These are phyloP conservation scores for Capitella teleta DNA, from an alignment of 1,140 invertebrate genomes.

Conservation along the genomic window DNA sequence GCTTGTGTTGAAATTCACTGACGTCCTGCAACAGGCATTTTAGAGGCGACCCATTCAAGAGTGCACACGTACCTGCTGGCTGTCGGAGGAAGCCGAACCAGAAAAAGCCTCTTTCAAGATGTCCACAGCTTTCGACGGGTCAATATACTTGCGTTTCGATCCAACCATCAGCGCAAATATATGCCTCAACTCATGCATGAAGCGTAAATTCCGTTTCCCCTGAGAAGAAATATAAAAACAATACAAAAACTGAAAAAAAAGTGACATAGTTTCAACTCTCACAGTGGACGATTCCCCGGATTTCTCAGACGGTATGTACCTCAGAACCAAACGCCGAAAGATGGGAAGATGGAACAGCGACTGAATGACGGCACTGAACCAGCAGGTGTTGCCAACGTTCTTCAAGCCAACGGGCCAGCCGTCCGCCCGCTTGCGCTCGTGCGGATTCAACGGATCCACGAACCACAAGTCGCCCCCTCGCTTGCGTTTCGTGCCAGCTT, in stretches of 20 bases:
- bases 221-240: neutral
- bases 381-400: conserved; percentile 50
- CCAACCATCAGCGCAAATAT: conserved; percentile 45
- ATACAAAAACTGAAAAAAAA: neutral
- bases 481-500: conserved; percentile 39
- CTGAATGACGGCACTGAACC: conserved; percentile 49
- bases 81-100: conserved; percentile 24
- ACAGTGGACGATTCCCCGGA: neutral
- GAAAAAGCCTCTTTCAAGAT: conserved; percentile 43
- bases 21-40: conserved; percentile 40
- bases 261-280: neutral
- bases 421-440: conserved; percentile 39
- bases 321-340: conserved; percentile 42
- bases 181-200: conserved; percentile 42
- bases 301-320: conserved; percentile 26
- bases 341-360: conserved; percentile 43
- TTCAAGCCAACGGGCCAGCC: conserved; percentile 46
- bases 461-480: conserved; percentile 41
- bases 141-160: conserved; percentile 44
- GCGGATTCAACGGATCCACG: conserved; percentile 44
- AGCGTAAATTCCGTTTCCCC: conserved; percentile 18
- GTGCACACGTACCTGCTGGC: conserved; percentile 32
- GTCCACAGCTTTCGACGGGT: conserved; percentile 44
- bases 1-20: conserved; percentile 47
- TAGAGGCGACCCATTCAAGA: neutral